Conservation (phyloP, 2,113 vertebrate genomes). For the Tachysurus fulvidraco region DNA sequence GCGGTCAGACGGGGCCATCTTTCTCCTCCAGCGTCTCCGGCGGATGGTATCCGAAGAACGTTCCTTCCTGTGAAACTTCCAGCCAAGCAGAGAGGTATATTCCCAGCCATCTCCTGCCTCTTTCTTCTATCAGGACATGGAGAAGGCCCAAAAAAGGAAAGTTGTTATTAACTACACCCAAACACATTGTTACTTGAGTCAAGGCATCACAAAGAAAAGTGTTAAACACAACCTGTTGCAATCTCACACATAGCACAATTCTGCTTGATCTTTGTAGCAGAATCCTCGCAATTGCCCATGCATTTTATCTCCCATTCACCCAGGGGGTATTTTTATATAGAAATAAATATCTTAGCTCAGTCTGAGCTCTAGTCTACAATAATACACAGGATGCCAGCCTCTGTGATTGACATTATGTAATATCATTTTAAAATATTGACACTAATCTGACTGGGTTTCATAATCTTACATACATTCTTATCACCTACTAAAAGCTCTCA, state of each 20-base stretch:
- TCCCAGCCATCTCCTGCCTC: slow-evolving; percentile 91
- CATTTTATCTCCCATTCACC: not conserved
- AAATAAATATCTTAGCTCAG: not conserved
- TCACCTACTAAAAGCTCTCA: not conserved
- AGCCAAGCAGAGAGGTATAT: slow-evolving; percentile 93
- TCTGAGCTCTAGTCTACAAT: not conserved
- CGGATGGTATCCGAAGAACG: slow-evolving; percentile 89
- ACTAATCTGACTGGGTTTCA: not conserved
- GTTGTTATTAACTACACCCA: too few species aligned
- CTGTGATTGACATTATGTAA: not conserved
- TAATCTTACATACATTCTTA: not conserved
- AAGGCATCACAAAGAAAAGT: not conserved
- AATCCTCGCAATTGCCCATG: not conserved
- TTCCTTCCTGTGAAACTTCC: slow-evolving; percentile 94
- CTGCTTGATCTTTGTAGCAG: not conserved
- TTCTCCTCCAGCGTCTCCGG: slow-evolving; percentile 90
- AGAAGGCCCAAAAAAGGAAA: not conserved
- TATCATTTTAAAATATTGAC: not conserved
- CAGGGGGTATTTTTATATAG: not conserved
- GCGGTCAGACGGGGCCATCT: slow-evolving; percentile 88
- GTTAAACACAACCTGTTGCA: not conserved
- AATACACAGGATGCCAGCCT: not conserved
- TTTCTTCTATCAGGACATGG: slow-evolving; percentile 57
- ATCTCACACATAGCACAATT: not conserved
- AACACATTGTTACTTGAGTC: not conserved